Percentiles rank a stretch among this genome's conserved stretches.
phyloP scores from a whole-genome alignment of 2,888 invertebrate species.

The Philereme vetulata region DNA sequence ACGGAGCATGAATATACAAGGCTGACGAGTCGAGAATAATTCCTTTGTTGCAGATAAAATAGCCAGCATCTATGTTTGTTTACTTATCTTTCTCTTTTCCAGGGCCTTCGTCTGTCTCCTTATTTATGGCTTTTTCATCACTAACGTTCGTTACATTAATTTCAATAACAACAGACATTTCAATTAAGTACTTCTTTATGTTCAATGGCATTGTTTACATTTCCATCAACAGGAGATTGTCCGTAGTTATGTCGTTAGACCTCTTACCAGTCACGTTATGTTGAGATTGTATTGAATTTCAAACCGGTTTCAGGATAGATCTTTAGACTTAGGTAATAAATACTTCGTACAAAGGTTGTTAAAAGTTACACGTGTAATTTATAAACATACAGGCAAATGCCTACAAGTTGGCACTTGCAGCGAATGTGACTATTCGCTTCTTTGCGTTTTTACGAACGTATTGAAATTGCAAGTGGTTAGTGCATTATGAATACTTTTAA shows the following conservation, averaged over 20 bases:
- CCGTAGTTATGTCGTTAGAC: not conserved
- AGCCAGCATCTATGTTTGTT: conserved; percentile 33
- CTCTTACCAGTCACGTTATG: not conserved
- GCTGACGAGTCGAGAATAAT: conserved; percentile 53
- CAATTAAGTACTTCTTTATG: not conserved
- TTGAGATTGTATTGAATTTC: not conserved
- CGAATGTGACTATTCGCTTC: conserved; percentile 20
- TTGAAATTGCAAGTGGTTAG: conserved; percentile 5
- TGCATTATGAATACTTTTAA: conserved; percentile 2
- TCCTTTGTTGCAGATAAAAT: conserved; percentile 43
- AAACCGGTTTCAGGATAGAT: conserved; percentile 18
- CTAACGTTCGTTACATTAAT: not conserved
- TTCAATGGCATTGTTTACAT: not conserved
- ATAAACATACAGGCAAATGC: conserved; percentile 1
- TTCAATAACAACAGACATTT: not conserved
- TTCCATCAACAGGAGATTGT: not conserved
- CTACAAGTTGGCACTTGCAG: conserved; percentile 3
- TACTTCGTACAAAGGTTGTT: not conserved
- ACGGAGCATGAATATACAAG: conserved; percentile 56
- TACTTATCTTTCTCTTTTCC: conserved; percentile 28
- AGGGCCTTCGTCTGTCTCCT: conserved; percentile 1
- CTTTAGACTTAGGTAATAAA: conserved; percentile 10
- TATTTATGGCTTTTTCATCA: not conserved
- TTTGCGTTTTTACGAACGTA: conserved; percentile 13
- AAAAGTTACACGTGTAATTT: not conserved